phyloP scores from a whole-genome alignment of 2,888 invertebrate genomes.

The Antheraea assamensis region DNA sequence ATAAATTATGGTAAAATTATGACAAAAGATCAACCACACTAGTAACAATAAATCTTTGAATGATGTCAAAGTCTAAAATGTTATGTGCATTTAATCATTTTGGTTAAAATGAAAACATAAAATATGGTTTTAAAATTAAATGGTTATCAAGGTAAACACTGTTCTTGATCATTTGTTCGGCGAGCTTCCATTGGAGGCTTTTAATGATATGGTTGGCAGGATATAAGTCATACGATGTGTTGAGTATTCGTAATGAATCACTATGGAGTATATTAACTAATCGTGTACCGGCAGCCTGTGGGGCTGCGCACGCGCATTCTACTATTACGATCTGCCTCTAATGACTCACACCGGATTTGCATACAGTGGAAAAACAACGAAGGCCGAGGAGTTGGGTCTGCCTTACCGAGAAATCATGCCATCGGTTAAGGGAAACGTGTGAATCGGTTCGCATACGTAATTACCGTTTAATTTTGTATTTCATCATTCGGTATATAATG shows the following conservation, averaged over 20 bases:
- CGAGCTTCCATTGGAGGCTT: constrained; percentile 14
- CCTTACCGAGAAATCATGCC: constrained; percentile 46
- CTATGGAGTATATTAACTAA: constrained; percentile 34
- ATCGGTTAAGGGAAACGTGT: constrained; percentile 41
- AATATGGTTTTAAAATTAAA: background rate
- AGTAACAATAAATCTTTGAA: too few relatives aligned
- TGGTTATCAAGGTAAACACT: background rate
- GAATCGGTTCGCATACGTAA: constrained; percentile 32
- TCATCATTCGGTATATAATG: background rate
- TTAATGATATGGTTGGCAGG: constrained; percentile 17
- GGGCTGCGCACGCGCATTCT: constrained; percentile 41
- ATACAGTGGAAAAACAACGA: constrained; percentile 53
- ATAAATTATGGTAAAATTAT: too few relatives aligned
- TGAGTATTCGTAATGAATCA: constrained; percentile 32
- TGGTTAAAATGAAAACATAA: background rate
- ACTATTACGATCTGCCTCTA: constrained; percentile 48
- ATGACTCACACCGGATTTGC: constrained; percentile 65
- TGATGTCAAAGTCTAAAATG: too few relatives aligned
- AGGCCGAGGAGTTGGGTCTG: constrained; percentile 37
- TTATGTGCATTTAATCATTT: too few relatives aligned
- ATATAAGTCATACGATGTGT: constrained; percentile 23
- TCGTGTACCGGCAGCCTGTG: constrained; percentile 31
- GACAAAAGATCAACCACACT: too few relatives aligned
- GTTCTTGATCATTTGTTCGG: constrained; percentile 9
- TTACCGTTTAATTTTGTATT: constrained; percentile 23